Evolutionary conservation across 2,888 invertebrate genomes (phyloP), one percentile per base, ranked within the genome.

Genomic region (Eurois occulta): DNA sequence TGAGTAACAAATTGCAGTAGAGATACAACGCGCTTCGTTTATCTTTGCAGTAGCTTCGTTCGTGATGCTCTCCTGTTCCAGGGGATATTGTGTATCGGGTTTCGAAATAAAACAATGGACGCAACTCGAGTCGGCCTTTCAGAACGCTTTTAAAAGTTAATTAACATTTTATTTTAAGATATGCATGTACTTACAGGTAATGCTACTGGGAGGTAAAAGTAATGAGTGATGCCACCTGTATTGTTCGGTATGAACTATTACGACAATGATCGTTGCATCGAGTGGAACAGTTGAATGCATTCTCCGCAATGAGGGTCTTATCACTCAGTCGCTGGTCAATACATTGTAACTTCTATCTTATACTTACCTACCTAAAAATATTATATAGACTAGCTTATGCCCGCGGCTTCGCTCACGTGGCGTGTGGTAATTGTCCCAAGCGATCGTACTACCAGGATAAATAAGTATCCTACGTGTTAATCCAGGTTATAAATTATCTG

Each of bases 1-100:
- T 91, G 91, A 91, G 91, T 93, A 92, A 94, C 94, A 93, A 94
- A 94, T 94, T 92, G 92, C 90, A 83, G 75, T 84, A 84, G 83
- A 90, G 91, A 89, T 91, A 91, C 86, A 87, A 75, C 72, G 67
- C 64, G 78, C 72, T 82, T 82, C 86, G 85, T 88, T 91, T 92
- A 91, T 91, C 91, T 90, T 81, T 78, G 80, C 87, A 85, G 90
- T 88, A 87, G 87, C 85, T 85, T 86, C 85, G 81, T 84, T 85
- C 83, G 83, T 87, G 81, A 83, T 78, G 76, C 66, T 84, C 88
- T 89, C 86, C 69, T 78, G 77, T 88, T 88, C 73, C 88, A 73
- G 48, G 77, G 78, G 77, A 83, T 81, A 81, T 81, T 84, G 65
- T 81, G 80, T 80, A 81, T 84, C 84, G 55, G 77, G 81, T 88